A percentile compares a stretch with the other conserved stretches of the same genome.
Evolutionary conservation across 2,888 invertebrate species (phyloP).

Genomic region (Sthenelais limicola): DNA sequence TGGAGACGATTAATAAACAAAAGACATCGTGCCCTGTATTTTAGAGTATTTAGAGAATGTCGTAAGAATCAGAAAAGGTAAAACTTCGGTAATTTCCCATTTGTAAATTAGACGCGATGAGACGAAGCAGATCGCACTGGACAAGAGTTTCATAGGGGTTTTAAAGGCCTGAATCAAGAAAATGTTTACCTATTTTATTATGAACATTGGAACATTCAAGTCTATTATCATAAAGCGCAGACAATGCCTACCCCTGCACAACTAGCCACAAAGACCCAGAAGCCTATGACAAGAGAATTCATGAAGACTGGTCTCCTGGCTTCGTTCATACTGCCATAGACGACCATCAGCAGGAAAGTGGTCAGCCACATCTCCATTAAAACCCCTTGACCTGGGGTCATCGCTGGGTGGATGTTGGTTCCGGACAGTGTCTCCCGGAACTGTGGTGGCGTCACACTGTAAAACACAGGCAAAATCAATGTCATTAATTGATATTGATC

Average conservation of each 20-base stretch:
- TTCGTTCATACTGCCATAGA: not conserved
- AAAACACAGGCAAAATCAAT: too few relatives aligned
- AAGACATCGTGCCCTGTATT: not conserved
- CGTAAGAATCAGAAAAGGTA: too few relatives aligned
- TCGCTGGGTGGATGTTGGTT: not conserved
- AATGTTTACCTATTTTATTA: too few relatives aligned
- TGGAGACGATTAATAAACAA: too few relatives aligned
- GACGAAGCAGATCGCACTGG: too few relatives aligned
- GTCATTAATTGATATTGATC: too few relatives aligned
- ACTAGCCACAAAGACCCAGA: not conserved
- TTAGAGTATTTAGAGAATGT: not conserved
- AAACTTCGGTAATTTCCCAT: too few relatives aligned
- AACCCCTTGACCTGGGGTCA: constrained; percentile 78
- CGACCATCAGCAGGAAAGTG: constrained; percentile 82
- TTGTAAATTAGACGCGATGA: too few relatives aligned
- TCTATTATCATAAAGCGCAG: not conserved
- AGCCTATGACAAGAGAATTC: constrained; percentile 11
- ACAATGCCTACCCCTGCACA: not conserved
- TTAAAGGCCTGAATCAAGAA: too few relatives aligned
- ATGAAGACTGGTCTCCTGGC: constrained; percentile 3
- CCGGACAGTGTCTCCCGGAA: constrained; percentile 15
- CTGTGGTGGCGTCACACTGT: constrained; percentile 31
- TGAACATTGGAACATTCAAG: too few relatives aligned
- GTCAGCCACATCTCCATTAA: constrained; percentile 89
- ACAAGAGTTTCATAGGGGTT: too few relatives aligned